These are phyloP conservation scores for Zaprionus tsacasi DNA, from an alignment of 1,140 invertebrate species.

Conservation along the genomic window DNA sequence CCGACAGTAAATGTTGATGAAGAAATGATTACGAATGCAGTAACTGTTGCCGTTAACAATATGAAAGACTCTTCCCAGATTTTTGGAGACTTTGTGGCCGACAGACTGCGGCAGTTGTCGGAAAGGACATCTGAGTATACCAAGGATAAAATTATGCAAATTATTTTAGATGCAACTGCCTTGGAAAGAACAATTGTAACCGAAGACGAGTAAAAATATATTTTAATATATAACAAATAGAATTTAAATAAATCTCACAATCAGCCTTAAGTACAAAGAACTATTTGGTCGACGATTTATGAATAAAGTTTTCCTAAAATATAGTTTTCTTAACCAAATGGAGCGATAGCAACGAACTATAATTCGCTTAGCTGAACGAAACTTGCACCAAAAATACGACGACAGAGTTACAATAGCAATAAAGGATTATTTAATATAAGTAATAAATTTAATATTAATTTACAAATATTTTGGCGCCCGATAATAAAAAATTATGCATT, in stretches of 20 bases:
- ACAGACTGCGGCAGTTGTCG: conserved; percentile 56
- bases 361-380: neutral
- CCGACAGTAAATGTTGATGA: conserved; percentile 39
- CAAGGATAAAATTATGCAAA: conserved; percentile 70
- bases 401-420: neutral
- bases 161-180: conserved; percentile 55
- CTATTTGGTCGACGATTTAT: conserved; percentile 7
- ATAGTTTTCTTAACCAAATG: neutral
- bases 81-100: conserved; percentile 71
- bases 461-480: conserved; percentile 2
- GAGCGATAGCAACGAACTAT: neutral
- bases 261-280: conserved; percentile 48
- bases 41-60: conserved; percentile 45
- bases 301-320: conserved; percentile 12
- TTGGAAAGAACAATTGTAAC: conserved; percentile 47
- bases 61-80: conserved; percentile 61
- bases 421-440: neutral
- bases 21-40: conserved; percentile 66
- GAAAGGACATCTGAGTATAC: conserved; percentile 52
- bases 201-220: conserved; percentile 18
- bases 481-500: neutral
- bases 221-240: conserved; percentile 15
- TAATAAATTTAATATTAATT: neutral
- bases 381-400: neutral
- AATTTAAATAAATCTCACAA: conserved; percentile 43